Base-by-base conservation (phyloP, 2,113 vertebrate genomes). In the Passer domesticus region DNA sequence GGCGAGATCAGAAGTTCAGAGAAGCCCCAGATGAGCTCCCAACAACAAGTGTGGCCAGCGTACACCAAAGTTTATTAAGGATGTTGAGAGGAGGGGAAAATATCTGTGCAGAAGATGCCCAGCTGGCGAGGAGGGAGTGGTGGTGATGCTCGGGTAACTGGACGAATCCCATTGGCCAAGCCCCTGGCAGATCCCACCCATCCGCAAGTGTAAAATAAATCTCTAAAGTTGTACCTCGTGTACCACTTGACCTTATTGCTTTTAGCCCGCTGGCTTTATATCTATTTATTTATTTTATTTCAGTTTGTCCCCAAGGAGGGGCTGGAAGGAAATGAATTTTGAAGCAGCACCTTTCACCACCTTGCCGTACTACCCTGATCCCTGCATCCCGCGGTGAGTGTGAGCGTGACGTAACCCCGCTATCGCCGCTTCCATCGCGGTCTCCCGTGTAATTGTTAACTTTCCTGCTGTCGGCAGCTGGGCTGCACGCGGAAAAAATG, bases 341-440 rank as follows among this genome's bases (percentile, higher is more conserved):
- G 98, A 98, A 96, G 79, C 97, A 4, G 98, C 98, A 80, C 98
- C 99, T 62, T 99, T 98, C 97, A 96, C 98, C 95, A 97, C 99
- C 85, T 97, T 99, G 96, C 98, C 98, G 97, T 99, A 98, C 97
- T 98, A 98, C 94, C 98, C 99, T 24, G 99, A 99, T 92, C 98
- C 98, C 95, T 98, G 99, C 97, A 98, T 99, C 97, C 98, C 98
- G 97, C 98, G 99, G 99, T 99, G 98, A 99, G 99, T 99, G 83
- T 55, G 66, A 84, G 93, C 4, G 31, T 96, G 95, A 96, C 86
- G 80, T 95, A 92, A 33, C 76, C 39, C 39, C 60, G 50, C 86
- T 97, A 74, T 96, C 94, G 14, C 72, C 81, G 92, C 27, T 91
- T 93, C 83, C 91, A 94, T 89, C 81, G 28, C 13, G 46, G 68